These are phyloP conservation scores for Oscarella lobularis DNA, from an alignment of 37 sponge, comb jelly and placozoan genomes.

Conservation along the genomic window DNA sequence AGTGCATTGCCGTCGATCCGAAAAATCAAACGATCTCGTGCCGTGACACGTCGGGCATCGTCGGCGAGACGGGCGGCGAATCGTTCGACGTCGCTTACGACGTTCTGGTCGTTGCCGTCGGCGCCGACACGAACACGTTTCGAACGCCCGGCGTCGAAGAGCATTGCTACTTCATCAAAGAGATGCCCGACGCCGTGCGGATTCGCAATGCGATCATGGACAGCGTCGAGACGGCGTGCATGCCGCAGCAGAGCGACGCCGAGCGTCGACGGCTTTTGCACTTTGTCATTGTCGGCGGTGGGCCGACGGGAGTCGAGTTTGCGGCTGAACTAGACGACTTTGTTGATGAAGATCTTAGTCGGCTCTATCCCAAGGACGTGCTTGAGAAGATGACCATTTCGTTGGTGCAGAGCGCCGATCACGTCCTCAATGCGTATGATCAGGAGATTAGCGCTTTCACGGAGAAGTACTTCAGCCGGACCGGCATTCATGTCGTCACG, in stretches of 20 bases:
- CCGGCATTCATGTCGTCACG: slow-evolving; percentile 18
- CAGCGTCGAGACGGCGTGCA: slow-evolving; percentile 43
- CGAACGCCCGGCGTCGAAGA: slow-evolving; percentile 37
- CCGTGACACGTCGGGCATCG: not conserved
- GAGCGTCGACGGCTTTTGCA: slow-evolving; percentile 39
- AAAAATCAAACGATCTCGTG: not conserved
- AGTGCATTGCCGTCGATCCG: slow-evolving; percentile 31
- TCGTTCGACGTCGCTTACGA: slow-evolving; percentile 30
- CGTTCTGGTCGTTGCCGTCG: slow-evolving; percentile 44
- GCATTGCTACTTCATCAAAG: slow-evolving; percentile 42
- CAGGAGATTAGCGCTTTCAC: slow-evolving; percentile 40
- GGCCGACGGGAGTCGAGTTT: slow-evolving; percentile 68
- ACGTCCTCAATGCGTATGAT: slow-evolving; percentile 46
- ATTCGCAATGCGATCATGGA: slow-evolving; percentile 43
- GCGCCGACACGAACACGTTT: slow-evolving; percentile 39
- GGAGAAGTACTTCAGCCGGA: slow-evolving; percentile 24
- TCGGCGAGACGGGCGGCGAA: slow-evolving; percentile 5
- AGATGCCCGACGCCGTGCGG: slow-evolving; percentile 31
- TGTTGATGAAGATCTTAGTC: slow-evolving; percentile 35
- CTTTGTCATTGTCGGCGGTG: slow-evolving; percentile 53
- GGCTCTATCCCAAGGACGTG: slow-evolving; percentile 20
- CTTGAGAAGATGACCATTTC: slow-evolving; percentile 12
- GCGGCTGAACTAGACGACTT: slow-evolving; percentile 52
- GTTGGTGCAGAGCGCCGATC: slow-evolving; percentile 46
- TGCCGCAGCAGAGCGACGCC: slow-evolving; percentile 34